Base-by-base conservation (phyloP, 2,888 invertebrate species). In the Tuberolachnus salignus region DNA sequence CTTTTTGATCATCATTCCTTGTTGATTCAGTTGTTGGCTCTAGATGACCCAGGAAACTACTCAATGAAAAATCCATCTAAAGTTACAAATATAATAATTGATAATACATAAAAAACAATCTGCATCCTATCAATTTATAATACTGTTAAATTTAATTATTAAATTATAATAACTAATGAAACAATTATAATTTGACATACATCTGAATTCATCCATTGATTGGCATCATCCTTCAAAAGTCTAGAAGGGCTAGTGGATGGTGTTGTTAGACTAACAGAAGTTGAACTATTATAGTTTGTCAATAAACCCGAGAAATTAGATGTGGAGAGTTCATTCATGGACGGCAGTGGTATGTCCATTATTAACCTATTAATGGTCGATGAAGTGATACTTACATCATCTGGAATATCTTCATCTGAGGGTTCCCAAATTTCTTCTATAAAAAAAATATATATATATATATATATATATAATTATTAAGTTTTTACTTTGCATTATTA, bases 31-130 rank as follows among this genome's bases (percentile, higher is more conserved):
- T 83, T 85, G 89, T 91, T 80, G 88, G 84, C 0, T 90, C 90
- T 82, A 94, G 88, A 84, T 93, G 93, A 0, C 92, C 92, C 74
- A 95, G 88, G 84, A 95, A 91, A 86, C 93, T 94, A 85, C 93
- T 94, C 71, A 95, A 88, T 9, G 94, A 95, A 87, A 94, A 93
- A 86, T 95, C 95, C 64, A 82, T 78, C 78, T 78, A 21, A 57
- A 78, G 69, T 49, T 11, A 49, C 0, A 11, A 51, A 69, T 34
- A 4, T 34, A 34, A 34, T 34, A 4, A 34, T 34, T 34, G 6
- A 34, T 4, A 34, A 34, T 34, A 34, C n/a, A 34, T 34, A 70
- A 10, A 9, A 42, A 42, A 13, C 26, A 13, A 63, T 14, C 9
- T 21, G 21, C 1, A 10, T 66, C 66, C 21, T 66, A 46, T 21